Conservation (phyloP, 2,113 vertebrate species). For the Gavialis gangeticus region DNA sequence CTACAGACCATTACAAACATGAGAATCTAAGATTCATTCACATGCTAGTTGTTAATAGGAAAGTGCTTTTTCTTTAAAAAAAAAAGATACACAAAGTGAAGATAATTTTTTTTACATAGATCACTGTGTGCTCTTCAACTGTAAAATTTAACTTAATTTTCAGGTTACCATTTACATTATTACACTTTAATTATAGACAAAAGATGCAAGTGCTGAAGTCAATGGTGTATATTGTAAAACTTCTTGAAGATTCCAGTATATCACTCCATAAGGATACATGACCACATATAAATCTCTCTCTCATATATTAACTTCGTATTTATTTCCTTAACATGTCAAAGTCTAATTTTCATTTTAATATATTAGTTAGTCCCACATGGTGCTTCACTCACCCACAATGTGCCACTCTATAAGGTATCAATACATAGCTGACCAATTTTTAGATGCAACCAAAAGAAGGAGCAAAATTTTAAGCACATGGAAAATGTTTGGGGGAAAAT, state of each 20-base stretch:
- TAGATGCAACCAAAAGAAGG: slow-evolving; percentile 20
- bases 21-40: slow-evolving; percentile 77
- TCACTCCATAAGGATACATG: slow-evolving; percentile 62
- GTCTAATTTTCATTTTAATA: neutral
- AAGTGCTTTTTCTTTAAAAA: slow-evolving; percentile 79
- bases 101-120: slow-evolving; percentile 68
- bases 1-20: slow-evolving; percentile 74
- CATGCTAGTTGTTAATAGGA: slow-evolving; percentile 79
- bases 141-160: slow-evolving; percentile 72
- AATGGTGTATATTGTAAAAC: slow-evolving; percentile 61
- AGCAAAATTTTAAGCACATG: neutral
- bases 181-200: slow-evolving; percentile 61
- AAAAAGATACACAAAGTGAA: slow-evolving; percentile 76
- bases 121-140: slow-evolving; percentile 77
- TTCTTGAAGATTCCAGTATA: slow-evolving; percentile 65
- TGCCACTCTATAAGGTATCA: slow-evolving; percentile 38
- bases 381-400: slow-evolving; percentile 30
- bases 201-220: slow-evolving; percentile 56
- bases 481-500: neutral
- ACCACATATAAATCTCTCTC: slow-evolving; percentile 14
- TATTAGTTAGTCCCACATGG: slow-evolving; percentile 25
- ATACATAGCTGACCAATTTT: slow-evolving; percentile 6
- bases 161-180: slow-evolving; percentile 58
- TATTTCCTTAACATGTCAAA: slow-evolving; percentile 58
- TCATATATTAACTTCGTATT: slow-evolving; percentile 52